phyloP scores from a whole-genome alignment of 2,113 vertebrate genomes.

The Columba livia region DNA sequence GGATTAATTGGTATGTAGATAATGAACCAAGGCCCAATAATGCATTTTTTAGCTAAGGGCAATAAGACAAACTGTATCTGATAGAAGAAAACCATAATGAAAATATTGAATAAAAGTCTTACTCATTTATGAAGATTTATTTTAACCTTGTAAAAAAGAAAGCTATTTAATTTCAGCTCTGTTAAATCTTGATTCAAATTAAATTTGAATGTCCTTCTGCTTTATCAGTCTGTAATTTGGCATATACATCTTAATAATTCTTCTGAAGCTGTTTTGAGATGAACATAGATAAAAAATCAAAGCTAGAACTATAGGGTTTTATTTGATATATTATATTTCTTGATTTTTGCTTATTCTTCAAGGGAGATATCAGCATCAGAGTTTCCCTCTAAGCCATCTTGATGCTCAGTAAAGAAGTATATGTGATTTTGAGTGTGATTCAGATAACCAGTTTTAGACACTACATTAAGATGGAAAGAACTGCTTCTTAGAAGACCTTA shows the following conservation, averaged over 20 bases:
- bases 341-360: neutral
- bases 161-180: neutral
- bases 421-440: neutral
- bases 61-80: neutral
- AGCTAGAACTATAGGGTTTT: neutral
- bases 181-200: slow-evolving; percentile 17
- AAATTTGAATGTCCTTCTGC: neutral
- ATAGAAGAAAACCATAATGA: neutral
- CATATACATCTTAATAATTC: neutral
- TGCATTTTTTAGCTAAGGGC: neutral
- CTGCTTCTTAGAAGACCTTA: neutral
- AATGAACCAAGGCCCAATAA: slow-evolving; percentile 1
- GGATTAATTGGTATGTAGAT: slow-evolving; percentile 30
- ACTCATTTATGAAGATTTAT: neutral
- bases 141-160: neutral
- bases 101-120: slow-evolving; percentile 23
- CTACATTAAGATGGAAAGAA: neutral
- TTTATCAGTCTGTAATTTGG: slow-evolving; percentile 6
- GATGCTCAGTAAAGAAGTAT: neutral
- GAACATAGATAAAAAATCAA: neutral
- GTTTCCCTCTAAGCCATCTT: neutral
- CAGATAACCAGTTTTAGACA: neutral
- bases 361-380: neutral
- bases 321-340: neutral
- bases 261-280: neutral